Base-by-base conservation (phyloP, 2,113 vertebrate species). In the Entosphenus tridentatus region DNA sequence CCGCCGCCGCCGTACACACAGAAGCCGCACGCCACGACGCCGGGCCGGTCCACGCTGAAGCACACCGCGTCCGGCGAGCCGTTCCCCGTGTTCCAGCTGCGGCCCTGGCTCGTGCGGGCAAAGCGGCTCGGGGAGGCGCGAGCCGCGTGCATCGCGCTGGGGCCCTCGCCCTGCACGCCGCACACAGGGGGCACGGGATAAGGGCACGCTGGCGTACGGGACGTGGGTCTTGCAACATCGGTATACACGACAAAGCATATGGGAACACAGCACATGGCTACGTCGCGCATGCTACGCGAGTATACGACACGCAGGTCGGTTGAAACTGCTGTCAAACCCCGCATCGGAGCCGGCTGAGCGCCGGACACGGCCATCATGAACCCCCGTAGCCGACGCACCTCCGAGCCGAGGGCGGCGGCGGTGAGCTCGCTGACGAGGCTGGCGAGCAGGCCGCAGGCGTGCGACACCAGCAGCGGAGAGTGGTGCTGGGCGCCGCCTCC, bases 21-120 rank as follows among this genome's bases (percentile, higher is more conserved):
- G 78, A 95, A 95, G 11, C 92, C 92, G 70, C 96, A 89, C 71
- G 96, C 85, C 73, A 98, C 89, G 71, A 93, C 81, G 11, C 92
- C 92, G 68, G 87, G 82, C 75, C 95, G 96, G 78, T 98, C 93
- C 17, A 95, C 87, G 8, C 82, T 90, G 76, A 98, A 85, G 76
- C 93, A 98, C 77, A 98, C 96, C 72, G 93, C 93, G 75, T 98
- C 93, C 3, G 93, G 93, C 4, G 93, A 98, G 65, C 93, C 93
- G 56, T 98, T 98, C 56, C 93, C 92, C 2, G 93, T 96, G 77
- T 98, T 98, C 93, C 93, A 98, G 73, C 93, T 98, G 75, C 93
- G 86, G 70, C 93, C 93, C 72, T 98, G 93, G 77, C 93, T 98
- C 17, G 89, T 98, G 81, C 96, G 96, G 70, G 88, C 93, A 75